Conservation (phyloP, 2,797 vertebrate genomes). For the Xenops minutus region DNA sequence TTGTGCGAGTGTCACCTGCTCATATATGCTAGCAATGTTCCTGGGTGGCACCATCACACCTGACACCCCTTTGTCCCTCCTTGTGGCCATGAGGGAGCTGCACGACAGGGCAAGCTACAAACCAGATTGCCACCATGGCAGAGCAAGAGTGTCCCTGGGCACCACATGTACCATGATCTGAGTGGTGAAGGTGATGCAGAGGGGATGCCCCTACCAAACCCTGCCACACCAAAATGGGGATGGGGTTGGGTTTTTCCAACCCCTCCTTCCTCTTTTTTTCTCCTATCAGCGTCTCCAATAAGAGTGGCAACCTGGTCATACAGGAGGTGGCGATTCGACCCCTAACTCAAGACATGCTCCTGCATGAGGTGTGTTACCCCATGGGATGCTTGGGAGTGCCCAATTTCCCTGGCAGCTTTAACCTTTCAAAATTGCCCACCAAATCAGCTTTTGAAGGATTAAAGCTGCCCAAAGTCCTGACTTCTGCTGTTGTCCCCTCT, state of each 20-base stretch:
- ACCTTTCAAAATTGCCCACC: neutral
- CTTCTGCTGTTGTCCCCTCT: neutral
- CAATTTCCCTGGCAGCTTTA: neutral
- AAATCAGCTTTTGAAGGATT: neutral
- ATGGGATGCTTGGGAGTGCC: neutral
- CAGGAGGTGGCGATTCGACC: constrained; percentile 83
- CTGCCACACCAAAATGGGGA: too few relatives aligned
- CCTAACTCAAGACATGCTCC: constrained; percentile 84
- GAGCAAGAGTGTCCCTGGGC: neutral
- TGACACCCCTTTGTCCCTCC: neutral
- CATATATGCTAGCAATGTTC: neutral
- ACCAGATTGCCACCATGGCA: neutral
- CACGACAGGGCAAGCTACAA: neutral
- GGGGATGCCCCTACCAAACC: neutral
- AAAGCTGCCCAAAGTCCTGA: neutral
- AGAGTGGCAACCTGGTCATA: constrained; percentile 81
- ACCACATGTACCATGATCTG: neutral
- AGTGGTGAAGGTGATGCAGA: neutral
- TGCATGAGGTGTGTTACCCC: constrained; percentile 73
- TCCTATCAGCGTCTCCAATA: constrained; percentile 76
- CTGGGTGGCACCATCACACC: neutral
- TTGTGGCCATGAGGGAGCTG: neutral
- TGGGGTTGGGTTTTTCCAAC: neutral
- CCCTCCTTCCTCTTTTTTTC: neutral
- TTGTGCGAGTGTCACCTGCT: fast-evolving